Conservation (phyloP, 1,140 invertebrate species). For the Aphelinus atriplicis region DNA sequence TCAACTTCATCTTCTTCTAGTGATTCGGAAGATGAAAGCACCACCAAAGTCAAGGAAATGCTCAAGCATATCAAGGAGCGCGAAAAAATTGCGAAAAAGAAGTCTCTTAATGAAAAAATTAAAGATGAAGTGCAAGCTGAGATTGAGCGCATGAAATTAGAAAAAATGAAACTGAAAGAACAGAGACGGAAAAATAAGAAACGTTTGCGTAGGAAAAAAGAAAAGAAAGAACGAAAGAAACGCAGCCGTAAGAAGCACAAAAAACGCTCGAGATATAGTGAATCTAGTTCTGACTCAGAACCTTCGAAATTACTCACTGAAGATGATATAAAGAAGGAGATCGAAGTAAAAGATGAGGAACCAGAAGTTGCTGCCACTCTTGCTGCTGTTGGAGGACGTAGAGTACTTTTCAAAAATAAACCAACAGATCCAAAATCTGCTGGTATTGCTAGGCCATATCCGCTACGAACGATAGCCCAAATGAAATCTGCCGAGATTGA, state of each 20-base stretch:
- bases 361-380: constrained; percentile 29
- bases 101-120: constrained; percentile 59
- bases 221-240: constrained; percentile 48
- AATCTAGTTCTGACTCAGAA: constrained; percentile 27
- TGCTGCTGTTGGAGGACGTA: constrained; percentile 24
- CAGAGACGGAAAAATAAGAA: constrained; percentile 48
- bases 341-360: constrained; percentile 54
- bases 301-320: constrained; percentile 47
- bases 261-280: constrained; percentile 34
- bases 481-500: neutral
- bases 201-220: constrained; percentile 48
- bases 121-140: constrained; percentile 62
- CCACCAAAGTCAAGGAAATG: constrained; percentile 53
- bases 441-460: constrained; percentile 5
- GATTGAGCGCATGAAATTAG: constrained; percentile 57
- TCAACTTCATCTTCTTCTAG: constrained; percentile 42
- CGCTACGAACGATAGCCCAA: neutral
- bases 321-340: constrained; percentile 57
- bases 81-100: constrained; percentile 62
- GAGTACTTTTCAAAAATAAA: constrained; percentile 31
- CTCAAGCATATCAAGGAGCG: constrained; percentile 61
- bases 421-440: neutral
- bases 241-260: constrained; percentile 50
- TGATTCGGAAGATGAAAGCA: constrained; percentile 43
- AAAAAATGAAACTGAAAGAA: constrained; percentile 52